Conservation (phyloP, 2,113 vertebrate genomes). For the Neomonachus schauinslandi region DNA sequence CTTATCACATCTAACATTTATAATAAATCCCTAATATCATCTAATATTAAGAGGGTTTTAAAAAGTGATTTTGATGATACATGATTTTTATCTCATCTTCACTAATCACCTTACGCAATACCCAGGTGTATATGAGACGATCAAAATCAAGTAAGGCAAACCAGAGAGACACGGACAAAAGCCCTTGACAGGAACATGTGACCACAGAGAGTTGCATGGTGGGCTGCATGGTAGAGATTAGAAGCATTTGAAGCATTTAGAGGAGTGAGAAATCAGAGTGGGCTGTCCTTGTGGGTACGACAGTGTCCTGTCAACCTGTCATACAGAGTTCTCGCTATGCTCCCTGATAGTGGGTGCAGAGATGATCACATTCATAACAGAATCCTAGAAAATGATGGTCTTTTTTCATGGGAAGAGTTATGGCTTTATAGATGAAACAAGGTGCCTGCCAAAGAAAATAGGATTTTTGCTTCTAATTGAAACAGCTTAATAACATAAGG, state of each 20-base stretch:
- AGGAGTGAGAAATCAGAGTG: rapidly evolving
- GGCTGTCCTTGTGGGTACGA: background rate
- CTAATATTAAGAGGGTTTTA: background rate
- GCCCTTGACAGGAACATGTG: rapidly evolving
- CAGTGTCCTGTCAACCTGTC: background rate
- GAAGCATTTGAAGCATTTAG: background rate
- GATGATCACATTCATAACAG: rapidly evolving
- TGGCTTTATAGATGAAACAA: conserved; percentile 2
- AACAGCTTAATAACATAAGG: conserved; percentile 59
- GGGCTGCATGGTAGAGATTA: rapidly evolving
- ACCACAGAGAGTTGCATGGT: rapidly evolving
- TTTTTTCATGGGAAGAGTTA: background rate
- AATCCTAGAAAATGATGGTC: background rate
- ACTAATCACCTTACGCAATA: background rate
- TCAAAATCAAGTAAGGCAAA: background rate
- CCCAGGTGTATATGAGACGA: too few relatives aligned
- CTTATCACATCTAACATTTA: background rate
- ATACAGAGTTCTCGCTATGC: rapidly evolving
- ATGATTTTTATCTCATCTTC: background rate
- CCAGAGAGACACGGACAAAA: background rate
- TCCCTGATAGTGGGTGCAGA: rapidly evolving
- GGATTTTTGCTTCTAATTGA: conserved; percentile 73
- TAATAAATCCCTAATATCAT: background rate
- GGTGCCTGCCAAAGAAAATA: conserved; percentile 64
- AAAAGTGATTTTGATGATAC: background rate